Evolutionary conservation across 2,797 vertebrate genomes (phyloP), one percentile per base, ranked within the genome.

Genomic region (Gambelia wislizenii): DNA sequence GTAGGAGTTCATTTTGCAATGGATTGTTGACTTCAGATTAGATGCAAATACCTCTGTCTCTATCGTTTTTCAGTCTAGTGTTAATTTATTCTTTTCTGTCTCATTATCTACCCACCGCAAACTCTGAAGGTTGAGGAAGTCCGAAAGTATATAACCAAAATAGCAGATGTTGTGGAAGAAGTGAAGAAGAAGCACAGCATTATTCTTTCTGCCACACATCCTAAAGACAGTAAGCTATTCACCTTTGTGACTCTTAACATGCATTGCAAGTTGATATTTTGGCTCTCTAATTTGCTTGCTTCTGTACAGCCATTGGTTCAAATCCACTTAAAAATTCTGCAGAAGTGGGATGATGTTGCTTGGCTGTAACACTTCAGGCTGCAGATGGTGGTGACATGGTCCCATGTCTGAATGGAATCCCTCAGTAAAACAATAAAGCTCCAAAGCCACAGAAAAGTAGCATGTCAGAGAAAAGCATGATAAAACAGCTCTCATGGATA

Each of bases 181-280:
- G 98, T 99, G 88, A 99, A 97, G 95, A 99, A 98, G 92, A 97
- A 98, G 61, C 98, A 99, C 96, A 99, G 98, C 96, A 97, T 96
- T 95, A 98, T 99, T 86, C 97, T 99, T 78, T 98, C 98, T 8
- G 98, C 98, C 42, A 98, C 99, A 56, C 98, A 98, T 95, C 97
- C 98, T 54, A 98, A 99, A 92, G 98, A 98, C 94, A 98, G 99
- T 99, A 96, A 97, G 98, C 96, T 14, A 10, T 5, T 0, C 7
- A 47, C 80, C 70, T 74, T 61, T 9, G 44, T 25, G 75, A 14
- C 52, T 75, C 39, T 88, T 83, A 72, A 79, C 30, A 54, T 36
- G 44, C 9, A 64, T 20, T 8, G 9, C 6, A 30, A 54, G 20
- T 18, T n/a, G 67, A 44, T 5, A 0, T 10, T 56, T 54, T 0